Conservation (phyloP, 2,888 invertebrate genomes). For the Netelia melanura region DNA sequence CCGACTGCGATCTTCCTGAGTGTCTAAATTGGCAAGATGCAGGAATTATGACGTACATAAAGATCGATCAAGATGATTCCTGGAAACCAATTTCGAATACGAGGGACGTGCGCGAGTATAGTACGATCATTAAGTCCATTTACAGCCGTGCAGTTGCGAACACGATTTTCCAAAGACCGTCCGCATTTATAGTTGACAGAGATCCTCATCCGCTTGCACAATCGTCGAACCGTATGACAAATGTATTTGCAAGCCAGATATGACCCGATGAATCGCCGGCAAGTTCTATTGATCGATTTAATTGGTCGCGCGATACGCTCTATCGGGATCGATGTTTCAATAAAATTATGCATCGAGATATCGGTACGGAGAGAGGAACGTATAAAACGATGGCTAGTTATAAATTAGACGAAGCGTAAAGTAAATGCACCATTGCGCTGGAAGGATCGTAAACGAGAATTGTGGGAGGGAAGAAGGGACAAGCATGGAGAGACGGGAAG, state of each 20-base stretch:
- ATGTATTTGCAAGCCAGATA: slow-evolving; percentile 26
- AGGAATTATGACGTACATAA: slow-evolving; percentile 6
- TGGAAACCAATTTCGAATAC: not conserved
- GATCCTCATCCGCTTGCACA: not conserved
- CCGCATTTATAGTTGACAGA: not conserved
- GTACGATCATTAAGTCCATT: not conserved
- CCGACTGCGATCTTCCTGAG: slow-evolving; percentile 29
- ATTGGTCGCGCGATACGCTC: slow-evolving; percentile 36
- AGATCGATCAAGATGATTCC: not conserved
- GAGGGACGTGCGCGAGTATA: not conserved
- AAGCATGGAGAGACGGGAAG: not conserved
- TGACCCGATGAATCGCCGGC: not conserved
- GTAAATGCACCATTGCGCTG: slow-evolving; percentile 24
- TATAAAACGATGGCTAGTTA: slow-evolving; percentile 47
- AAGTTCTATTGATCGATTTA: slow-evolving; percentile 37
- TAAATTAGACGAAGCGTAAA: slow-evolving; percentile 55
- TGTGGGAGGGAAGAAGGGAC: not conserved
- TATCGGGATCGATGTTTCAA: slow-evolving; percentile 30
- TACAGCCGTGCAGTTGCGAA: not conserved
- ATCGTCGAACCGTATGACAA: slow-evolving; percentile 9
- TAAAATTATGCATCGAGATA: slow-evolving; percentile 40
- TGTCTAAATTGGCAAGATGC: slow-evolving; percentile 31
- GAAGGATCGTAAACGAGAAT: slow-evolving; percentile 34
- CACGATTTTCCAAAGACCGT: slow-evolving; percentile 5
- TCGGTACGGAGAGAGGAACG: not conserved